A percentile compares a stretch with the other conserved stretches of the same genome.
phyloP scores from a whole-genome alignment of 2,797 vertebrate species.

The Pseudocheirus occidentalis region DNA sequence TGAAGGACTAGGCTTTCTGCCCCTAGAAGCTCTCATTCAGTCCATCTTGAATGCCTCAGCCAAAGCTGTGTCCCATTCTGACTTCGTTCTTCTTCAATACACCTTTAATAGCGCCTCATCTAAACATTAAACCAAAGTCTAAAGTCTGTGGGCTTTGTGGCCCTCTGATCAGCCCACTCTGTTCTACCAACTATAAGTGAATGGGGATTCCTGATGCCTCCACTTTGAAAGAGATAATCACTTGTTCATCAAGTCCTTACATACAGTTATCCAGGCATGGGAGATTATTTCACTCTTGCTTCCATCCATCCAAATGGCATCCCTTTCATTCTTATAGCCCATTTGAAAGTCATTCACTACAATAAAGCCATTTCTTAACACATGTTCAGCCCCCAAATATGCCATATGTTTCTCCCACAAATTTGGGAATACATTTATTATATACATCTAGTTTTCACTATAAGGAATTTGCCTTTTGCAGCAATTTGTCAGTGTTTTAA shows the following conservation, averaged over 20 bases:
- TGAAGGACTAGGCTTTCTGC: not conserved
- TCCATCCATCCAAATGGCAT: not conserved
- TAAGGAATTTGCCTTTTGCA: slow-evolving; percentile 1
- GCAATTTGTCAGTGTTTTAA: slow-evolving; percentile 29
- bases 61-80: not conserved
- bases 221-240: not conserved
- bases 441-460: not conserved
- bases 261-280: no score
- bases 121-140: not conserved
- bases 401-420: not conserved
- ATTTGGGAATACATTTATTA: slow-evolving; percentile 1
- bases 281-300: no score
- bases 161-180: not conserved
- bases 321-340: not conserved
- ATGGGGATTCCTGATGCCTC: not conserved
- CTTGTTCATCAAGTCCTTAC: not conserved
- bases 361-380: not conserved
- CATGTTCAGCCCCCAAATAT: not conserved
- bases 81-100: not conserved
- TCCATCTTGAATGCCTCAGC: not conserved
- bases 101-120: slow-evolving; percentile 8
- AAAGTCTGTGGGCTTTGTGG: not conserved
- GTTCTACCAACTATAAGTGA: not conserved
- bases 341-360: not conserved
- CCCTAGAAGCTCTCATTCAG: not conserved